Percentiles rank a stretch among this genome's conserved stretches.
These are phyloP conservation scores for Aspidapion aeneum DNA, from an alignment of 2,888 invertebrate species.

Conservation along the genomic window DNA sequence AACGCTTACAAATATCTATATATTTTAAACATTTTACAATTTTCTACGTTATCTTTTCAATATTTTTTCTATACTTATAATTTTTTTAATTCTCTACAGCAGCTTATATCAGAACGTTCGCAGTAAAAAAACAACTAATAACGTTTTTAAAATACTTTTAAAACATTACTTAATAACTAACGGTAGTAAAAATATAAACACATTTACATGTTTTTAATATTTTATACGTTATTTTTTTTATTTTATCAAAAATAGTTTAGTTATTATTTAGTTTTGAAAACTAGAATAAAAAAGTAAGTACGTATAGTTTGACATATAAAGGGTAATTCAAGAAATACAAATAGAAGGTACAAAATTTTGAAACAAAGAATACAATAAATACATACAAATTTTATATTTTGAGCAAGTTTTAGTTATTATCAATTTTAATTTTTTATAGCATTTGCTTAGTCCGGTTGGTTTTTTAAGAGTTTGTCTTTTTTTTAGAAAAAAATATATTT, in stretches of 20 bases:
- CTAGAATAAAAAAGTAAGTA: neutral
- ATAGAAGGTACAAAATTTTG: neutral
- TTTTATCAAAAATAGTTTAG: neutral
- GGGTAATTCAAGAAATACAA: neutral
- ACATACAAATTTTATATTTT: neutral
- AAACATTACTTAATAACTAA: neutral
- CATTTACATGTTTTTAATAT: neutral
- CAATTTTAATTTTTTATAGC: neutral
- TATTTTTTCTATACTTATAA: too few species aligned
- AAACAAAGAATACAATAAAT: neutral
- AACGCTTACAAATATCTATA: too few species aligned
- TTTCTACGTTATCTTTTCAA: too few species aligned
- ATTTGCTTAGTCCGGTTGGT: neutral
- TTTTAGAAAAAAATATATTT: too few species aligned
- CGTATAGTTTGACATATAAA: neutral
- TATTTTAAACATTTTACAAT: too few species aligned
- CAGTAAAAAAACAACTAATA: neutral
- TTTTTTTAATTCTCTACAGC: too few species aligned
- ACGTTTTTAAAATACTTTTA: neutral
- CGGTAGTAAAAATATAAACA: neutral
- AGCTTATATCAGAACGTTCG: neutral
- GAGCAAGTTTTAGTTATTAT: neutral
- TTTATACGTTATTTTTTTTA: neutral
- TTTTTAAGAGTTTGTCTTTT: neutral
- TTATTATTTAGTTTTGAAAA: neutral